These are phyloP conservation scores for Melanotaenia nigrans DNA, from an alignment of 2,797 vertebrate species.

Conservation along the genomic window DNA sequence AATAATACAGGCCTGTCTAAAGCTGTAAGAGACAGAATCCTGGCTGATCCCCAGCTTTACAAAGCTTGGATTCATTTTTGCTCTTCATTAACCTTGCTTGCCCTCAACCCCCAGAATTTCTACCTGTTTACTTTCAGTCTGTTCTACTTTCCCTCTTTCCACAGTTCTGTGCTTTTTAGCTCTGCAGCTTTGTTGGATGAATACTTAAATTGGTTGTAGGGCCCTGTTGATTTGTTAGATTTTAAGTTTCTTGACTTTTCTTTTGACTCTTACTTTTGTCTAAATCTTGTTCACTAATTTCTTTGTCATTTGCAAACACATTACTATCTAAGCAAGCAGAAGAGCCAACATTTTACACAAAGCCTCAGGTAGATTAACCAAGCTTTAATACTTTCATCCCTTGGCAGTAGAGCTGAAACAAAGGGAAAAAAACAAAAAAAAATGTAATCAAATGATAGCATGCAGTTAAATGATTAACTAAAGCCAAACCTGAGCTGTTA, in stretches of 20 bases:
- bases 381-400: neutral
- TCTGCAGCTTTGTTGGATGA: constrained; percentile 33
- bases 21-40: constrained; percentile 17
- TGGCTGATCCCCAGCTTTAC: constrained; percentile 52
- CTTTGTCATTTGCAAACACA: constrained; percentile 31
- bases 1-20: constrained; percentile 28
- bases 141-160: neutral
- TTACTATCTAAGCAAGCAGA: constrained; percentile 48
- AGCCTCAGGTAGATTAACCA: constrained; percentile 56
- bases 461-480: constrained; percentile 72
- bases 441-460: constrained; percentile 65
- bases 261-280: constrained; percentile 2
- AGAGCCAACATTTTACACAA: constrained; percentile 30
- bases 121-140: constrained; percentile 35
- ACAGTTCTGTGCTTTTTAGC: constrained; percentile 2
- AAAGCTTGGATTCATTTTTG: constrained; percentile 65
- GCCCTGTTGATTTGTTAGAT: constrained; percentile 19
- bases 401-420: constrained; percentile 45
- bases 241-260: constrained; percentile 26
- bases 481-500: constrained; percentile 53
- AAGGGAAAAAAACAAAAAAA: constrained; percentile 15
- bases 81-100: constrained; percentile 73
- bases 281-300: constrained; percentile 5
- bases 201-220: neutral
- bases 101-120: constrained; percentile 54